phyloP scores from a whole-genome alignment of 2,888 invertebrate genomes.

The Agriopis leucophaearia region DNA sequence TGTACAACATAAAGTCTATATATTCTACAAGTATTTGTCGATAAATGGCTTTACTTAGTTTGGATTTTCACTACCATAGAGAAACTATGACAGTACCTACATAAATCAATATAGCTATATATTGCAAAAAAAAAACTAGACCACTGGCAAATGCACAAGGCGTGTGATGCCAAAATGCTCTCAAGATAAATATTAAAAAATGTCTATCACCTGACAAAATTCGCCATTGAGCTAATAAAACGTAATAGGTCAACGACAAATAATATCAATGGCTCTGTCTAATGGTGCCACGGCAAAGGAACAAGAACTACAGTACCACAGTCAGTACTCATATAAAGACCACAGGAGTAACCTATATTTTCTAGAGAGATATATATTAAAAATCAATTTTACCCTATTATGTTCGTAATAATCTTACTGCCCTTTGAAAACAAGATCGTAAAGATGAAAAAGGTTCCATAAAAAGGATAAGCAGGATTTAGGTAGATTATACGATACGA shows the following conservation, averaged over 20 bases:
- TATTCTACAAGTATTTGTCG: background rate
- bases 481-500: slow-evolving; percentile 11
- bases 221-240: too few relatives aligned
- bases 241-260: too few relatives aligned
- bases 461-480: slow-evolving; percentile 55
- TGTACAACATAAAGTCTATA: slow-evolving; percentile 39
- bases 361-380: background rate
- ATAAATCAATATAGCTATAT: too few relatives aligned
- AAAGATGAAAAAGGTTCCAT: slow-evolving; percentile 69
- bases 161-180: too few relatives aligned
- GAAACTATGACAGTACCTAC: too few relatives aligned
- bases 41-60: background rate
- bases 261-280: too few relatives aligned
- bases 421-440: slow-evolving; percentile 69
- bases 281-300: too few relatives aligned
- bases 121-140: too few relatives aligned
- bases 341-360: background rate
- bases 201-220: too few relatives aligned
- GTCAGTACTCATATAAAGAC: background rate
- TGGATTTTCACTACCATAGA: too few relatives aligned
- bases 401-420: slow-evolving; percentile 53
- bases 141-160: too few relatives aligned
- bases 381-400: slow-evolving; percentile 9
- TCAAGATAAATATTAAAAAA: too few relatives aligned
- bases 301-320: background rate